Percentiles rank a stretch among this genome's conserved stretches.
phyloP scores from a whole-genome alignment of 2,797 vertebrate species.

The Amphiprion clarkii region DNA sequence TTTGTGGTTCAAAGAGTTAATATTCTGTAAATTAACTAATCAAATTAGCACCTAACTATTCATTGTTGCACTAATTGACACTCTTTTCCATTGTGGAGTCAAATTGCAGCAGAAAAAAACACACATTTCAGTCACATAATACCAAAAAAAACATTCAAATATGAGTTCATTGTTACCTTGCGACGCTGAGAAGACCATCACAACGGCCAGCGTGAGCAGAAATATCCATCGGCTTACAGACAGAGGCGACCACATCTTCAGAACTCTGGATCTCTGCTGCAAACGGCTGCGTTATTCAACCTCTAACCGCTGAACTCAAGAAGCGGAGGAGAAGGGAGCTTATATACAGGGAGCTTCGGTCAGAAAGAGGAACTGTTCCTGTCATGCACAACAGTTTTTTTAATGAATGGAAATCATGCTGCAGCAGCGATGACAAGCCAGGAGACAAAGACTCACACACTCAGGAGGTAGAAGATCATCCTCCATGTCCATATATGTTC shows the following conservation, averaged over 20 bases:
- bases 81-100: neutral
- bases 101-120: neutral
- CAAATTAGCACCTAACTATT: neutral
- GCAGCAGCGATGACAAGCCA: neutral
- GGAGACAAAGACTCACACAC: neutral
- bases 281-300: too few species aligned
- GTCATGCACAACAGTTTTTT: neutral
- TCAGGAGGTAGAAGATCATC: neutral
- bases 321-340: neutral
- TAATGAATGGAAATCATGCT: constrained; percentile 35
- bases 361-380: constrained; percentile 32
- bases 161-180: constrained; percentile 39
- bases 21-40: too few species aligned
- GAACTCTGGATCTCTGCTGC: neutral
- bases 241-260: constrained; percentile 46
- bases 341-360: neutral
- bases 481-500: neutral
- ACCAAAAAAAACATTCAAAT: neutral
- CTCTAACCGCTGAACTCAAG: neutral
- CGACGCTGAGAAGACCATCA: constrained; percentile 18
- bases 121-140: neutral
- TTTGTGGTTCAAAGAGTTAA: too few species aligned
- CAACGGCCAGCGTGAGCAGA: constrained; percentile 41
- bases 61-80: neutral
- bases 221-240: constrained; percentile 24